Conservation (phyloP, 2,113 vertebrate species). For the Galbula dea region DNA sequence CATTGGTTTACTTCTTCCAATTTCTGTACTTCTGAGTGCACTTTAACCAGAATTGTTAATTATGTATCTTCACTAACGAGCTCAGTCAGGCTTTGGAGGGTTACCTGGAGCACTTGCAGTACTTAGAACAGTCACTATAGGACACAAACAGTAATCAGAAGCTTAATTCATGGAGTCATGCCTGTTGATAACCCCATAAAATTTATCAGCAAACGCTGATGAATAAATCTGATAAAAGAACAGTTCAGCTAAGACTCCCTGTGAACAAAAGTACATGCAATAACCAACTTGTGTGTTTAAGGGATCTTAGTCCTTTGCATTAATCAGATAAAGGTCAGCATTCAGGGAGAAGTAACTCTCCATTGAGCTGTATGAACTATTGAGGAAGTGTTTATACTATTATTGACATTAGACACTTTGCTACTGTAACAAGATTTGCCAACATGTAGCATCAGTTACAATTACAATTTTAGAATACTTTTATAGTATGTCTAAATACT, state of each 20-base stretch:
- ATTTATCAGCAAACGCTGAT: slow-evolving; percentile 49
- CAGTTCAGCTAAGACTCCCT: neutral
- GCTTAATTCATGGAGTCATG: slow-evolving; percentile 15
- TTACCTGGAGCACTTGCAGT: neutral
- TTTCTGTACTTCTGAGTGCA: neutral
- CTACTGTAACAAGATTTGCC: neutral
- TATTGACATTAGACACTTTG: neutral
- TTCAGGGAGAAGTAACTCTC: slow-evolving; percentile 22
- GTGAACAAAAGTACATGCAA: slow-evolving; percentile 35
- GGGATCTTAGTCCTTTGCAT: slow-evolving; percentile 23
- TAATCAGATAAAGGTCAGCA: neutral
- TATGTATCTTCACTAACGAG: neutral
- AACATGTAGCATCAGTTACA: neutral
- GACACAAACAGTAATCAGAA: slow-evolving; percentile 26
- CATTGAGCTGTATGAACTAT: neutral
- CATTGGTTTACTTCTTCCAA: neutral
- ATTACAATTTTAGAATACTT: neutral
- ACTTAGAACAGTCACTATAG: slow-evolving; percentile 28
- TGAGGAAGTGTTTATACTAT: neutral
- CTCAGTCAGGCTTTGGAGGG: neutral
- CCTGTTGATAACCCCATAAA: slow-evolving; percentile 37
- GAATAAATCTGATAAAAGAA: slow-evolving; percentile 50
- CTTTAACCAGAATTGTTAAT: neutral
- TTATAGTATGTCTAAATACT: neutral
- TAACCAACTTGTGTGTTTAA: neutral